Conservation (phyloP, 1,140 invertebrate species). For the Neodiprion fabricii region DNA sequence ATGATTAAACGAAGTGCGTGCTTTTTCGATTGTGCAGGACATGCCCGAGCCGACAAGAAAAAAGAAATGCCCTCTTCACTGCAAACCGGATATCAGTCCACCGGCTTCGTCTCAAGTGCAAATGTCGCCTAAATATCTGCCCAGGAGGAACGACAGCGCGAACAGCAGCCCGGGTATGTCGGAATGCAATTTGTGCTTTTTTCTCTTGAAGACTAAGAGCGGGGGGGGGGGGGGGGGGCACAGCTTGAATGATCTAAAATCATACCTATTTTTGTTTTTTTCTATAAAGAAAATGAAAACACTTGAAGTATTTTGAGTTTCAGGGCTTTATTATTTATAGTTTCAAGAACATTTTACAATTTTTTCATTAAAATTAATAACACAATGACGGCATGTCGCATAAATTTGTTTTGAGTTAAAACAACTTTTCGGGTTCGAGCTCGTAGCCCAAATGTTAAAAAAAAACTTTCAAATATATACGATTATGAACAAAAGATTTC, state of each 20-base stretch:
- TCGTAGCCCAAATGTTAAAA: no score
- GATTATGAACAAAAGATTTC: neutral
- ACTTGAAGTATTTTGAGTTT: no score
- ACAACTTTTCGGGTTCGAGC: no score
- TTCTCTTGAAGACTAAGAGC: neutral
- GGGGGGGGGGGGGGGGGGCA: no score
- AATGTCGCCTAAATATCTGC: constrained; percentile 42
- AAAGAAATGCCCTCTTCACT: constrained; percentile 47
- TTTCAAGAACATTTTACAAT: no score
- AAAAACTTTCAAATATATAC: constrained; percentile 12
- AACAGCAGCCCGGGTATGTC: constrained; percentile 45
- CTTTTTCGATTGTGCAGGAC: constrained; percentile 31
- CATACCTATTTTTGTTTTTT: no score
- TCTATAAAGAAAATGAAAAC: no score
- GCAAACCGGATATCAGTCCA: constrained; percentile 35
- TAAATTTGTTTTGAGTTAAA: no score
- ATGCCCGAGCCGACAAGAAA: constrained; percentile 37
- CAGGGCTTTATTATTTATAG: no score
- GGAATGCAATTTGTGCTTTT: constrained; percentile 2
- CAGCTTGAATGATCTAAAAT: no score
- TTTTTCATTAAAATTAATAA: no score
- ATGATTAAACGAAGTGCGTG: constrained; percentile 14
- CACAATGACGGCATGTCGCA: no score
- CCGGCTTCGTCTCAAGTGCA: constrained; percentile 29
- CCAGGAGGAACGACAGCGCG: constrained; percentile 38